Conservation (phyloP, 2,797 vertebrate genomes). For the Alfaro cultratus region DNA sequence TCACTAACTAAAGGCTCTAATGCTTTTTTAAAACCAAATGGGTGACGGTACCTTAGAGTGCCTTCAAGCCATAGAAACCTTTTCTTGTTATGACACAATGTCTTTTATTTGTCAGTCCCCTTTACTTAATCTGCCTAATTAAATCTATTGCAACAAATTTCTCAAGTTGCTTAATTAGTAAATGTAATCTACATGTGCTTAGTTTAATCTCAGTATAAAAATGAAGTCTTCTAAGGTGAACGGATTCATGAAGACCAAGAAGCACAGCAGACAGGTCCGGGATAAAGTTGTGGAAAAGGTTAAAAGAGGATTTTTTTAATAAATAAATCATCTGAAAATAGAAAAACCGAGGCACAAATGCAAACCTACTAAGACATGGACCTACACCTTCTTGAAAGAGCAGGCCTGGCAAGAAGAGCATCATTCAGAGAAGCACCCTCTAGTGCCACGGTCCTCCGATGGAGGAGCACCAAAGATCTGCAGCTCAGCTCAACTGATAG, state of each 20-base stretch:
- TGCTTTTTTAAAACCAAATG: conserved; percentile 34
- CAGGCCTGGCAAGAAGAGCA: neutral
- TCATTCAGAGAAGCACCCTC: neutral
- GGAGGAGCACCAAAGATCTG: neutral
- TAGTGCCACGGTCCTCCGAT: too few relatives aligned
- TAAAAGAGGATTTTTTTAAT: neutral
- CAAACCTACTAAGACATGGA: neutral
- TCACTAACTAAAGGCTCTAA: conserved; percentile 20
- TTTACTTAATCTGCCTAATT: neutral
- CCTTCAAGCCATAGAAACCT: neutral
- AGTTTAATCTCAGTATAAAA: neutral
- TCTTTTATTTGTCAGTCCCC: neutral
- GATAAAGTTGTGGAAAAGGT: neutral
- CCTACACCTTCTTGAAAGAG: neutral
- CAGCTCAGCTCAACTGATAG: neutral
- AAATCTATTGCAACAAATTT: neutral
- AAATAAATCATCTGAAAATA: neutral
- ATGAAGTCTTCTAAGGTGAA: neutral
- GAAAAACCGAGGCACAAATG: neutral
- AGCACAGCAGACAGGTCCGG: neutral
- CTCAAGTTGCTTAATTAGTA: neutral
- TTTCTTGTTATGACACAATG: neutral
- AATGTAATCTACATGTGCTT: neutral
- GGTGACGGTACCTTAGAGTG: conserved; percentile 1
- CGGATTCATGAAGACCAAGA: neutral